Percentiles rank a stretch among this genome's conserved stretches.
Conservation (phyloP, 2,797 vertebrate genomes). For the Pangasius macronema region DNA sequence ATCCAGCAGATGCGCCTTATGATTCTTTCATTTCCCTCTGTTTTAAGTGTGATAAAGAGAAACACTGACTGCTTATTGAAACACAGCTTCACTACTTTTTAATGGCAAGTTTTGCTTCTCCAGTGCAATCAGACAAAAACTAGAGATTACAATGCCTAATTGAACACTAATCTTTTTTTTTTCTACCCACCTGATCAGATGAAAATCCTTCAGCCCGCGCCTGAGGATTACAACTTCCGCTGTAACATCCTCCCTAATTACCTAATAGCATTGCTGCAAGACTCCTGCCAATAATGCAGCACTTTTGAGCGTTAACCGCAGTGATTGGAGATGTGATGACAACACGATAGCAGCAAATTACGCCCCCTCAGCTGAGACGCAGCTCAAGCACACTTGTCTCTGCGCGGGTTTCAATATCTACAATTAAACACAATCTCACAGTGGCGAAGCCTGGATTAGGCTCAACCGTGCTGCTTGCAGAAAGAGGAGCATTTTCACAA, state of each 20-base stretch:
- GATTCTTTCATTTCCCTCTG: not conserved
- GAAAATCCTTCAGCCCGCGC: slow-evolving; percentile 78
- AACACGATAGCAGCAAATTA: slow-evolving; percentile 98
- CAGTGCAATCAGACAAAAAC: not conserved
- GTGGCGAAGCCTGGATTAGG: slow-evolving; percentile 61
- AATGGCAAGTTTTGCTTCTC: not conserved
- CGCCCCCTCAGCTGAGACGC: slow-evolving; percentile 87
- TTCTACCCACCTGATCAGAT: slow-evolving; percentile 87
- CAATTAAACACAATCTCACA: slow-evolving; percentile 96
- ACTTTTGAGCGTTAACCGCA: slow-evolving; percentile 90
- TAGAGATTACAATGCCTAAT: not conserved
- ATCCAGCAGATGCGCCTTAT: not conserved
- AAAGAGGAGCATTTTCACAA: not conserved
- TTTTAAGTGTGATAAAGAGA: not conserved
- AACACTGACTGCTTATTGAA: not conserved
- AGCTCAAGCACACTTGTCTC: slow-evolving; percentile 91
- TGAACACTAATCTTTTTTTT: not conserved
- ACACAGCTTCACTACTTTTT: not conserved
- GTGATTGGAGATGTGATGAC: slow-evolving; percentile 99
- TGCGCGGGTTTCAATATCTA: slow-evolving; percentile 93
- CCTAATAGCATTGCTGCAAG: slow-evolving; percentile 88
- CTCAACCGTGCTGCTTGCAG: not conserved
- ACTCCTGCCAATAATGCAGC: slow-evolving; percentile 94
- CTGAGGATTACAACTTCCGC: slow-evolving; percentile 91
- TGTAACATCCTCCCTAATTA: slow-evolving; percentile 94